Conservation (phyloP, 2,113 vertebrate species). For the Urocynchramus pylzowi region DNA sequence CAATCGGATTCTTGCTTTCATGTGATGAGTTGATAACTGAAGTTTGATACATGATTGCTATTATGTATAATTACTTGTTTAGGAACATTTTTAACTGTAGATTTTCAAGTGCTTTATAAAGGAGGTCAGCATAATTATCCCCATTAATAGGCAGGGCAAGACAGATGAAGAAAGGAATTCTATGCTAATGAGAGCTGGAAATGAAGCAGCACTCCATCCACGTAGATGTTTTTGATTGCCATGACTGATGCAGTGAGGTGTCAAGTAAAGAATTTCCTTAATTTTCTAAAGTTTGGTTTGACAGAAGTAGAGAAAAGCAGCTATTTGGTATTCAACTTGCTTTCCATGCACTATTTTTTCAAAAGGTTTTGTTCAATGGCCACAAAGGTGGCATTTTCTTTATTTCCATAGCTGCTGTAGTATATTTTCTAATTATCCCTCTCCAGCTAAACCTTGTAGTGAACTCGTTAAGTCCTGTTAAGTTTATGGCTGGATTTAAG, state of each 20-base stretch:
- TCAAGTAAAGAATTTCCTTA: neutral
- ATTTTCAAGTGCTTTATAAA: neutral
- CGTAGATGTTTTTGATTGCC: neutral
- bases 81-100: neutral
- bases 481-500: neutral
- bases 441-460: neutral
- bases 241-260: neutral
- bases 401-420: neutral
- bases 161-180: neutral
- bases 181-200: neutral
- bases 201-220: neutral
- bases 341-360: neutral
- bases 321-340: neutral
- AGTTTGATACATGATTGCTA: neutral
- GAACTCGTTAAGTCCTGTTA: neutral
- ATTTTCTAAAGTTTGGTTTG: neutral
- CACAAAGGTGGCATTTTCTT: neutral
- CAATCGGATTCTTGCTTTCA: neutral
- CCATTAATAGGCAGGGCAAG: neutral
- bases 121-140: neutral
- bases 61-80: neutral
- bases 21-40: neutral
- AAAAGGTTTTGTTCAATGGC: neutral
- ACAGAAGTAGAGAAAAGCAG: neutral
- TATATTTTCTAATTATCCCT: neutral